Conservation (phyloP, 2,888 invertebrate genomes). For the Eueremaeus valkanovi region DNA sequence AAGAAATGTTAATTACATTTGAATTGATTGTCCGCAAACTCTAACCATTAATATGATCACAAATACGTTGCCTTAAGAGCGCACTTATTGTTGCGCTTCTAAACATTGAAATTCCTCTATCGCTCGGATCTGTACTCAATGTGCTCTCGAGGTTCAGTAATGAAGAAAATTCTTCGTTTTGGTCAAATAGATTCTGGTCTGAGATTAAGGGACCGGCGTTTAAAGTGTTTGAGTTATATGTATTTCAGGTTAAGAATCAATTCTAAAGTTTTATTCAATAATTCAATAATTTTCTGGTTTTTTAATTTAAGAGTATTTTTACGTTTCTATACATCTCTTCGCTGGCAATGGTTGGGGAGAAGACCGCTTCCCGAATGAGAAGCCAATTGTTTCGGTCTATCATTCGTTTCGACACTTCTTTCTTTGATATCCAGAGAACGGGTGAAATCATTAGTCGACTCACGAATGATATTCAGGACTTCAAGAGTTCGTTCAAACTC, state of each 20-base stretch:
- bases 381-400: conserved; percentile 76
- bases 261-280: conserved; percentile 19
- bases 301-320: conserved; percentile 64
- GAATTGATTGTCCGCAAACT: background rate
- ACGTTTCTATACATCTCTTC: conserved; percentile 86
- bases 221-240: conserved; percentile 65
- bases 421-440: conserved; percentile 84
- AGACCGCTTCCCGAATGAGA: conserved; percentile 74
- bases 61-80: conserved; percentile 72
- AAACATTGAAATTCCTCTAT: conserved; percentile 81
- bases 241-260: conserved; percentile 62
- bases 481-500: conserved; percentile 92
- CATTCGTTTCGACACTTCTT: conserved; percentile 77
- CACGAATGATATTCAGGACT: conserved; percentile 91
- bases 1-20: conserved; percentile 55
- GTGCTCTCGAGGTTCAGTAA: conserved; percentile 59
- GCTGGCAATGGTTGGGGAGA: conserved; percentile 81
- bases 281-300: conserved; percentile 8
- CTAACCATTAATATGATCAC: no score
- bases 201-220: conserved; percentile 65
- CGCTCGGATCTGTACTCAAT: conserved; percentile 78
- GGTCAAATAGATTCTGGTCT: conserved; percentile 56
- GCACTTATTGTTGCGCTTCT: conserved; percentile 79
- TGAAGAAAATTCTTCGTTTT: conserved; percentile 54
- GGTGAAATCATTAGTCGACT: conserved; percentile 89